Base-by-base conservation (phyloP, 2,113 vertebrate species). In the Rhadina sibilatrix region DNA sequence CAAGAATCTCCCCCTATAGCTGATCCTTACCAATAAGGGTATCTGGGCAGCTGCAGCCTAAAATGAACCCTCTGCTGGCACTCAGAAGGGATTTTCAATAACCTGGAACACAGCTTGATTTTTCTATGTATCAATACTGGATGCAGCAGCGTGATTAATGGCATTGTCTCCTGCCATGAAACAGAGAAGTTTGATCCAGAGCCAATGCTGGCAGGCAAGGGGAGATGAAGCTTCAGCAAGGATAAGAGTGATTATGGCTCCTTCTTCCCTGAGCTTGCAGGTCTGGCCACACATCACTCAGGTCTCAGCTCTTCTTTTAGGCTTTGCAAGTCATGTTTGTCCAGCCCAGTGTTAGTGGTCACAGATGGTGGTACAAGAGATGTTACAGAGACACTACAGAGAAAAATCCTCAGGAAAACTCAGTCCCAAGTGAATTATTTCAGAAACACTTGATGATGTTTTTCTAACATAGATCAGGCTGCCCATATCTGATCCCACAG, bases 61-160 rank as follows among this genome's bases (percentile, higher is more conserved):
- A 94, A 83, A 10, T 31, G 44, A 72, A 71, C 49, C 19, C 23
- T 71, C 52, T 21, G 15, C 28, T 83, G 76, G 56, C 64, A 78
- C 22, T 40, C 52, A 33, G n/a, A 52, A 93, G 22, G 31, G 40
- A 64, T 95, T 96, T 93, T 92, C 71, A 83, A 27, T 75, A 78
- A 57, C 60, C 49, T 92, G 59, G n/a, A 96, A 68, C 19, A 77
- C 12, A 8, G 49, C 20, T 23, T 68, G 60, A 83, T 47, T 96
- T 88, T 94, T 90, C 92, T 75, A 2, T 64, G 15, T 54, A 24
- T 78, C 61, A 93, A 68, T 89, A 83, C 50, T 64, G 40, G 40
- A 81, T 83, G 79, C 68, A 90, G 71, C 61, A 46, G 11, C 40
- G 33, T 93, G 92, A 88, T 89, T 88, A 92, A 94, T 78, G 64